Conservation (phyloP, 2,113 vertebrate species). For the Dendrocopos noguchii region DNA sequence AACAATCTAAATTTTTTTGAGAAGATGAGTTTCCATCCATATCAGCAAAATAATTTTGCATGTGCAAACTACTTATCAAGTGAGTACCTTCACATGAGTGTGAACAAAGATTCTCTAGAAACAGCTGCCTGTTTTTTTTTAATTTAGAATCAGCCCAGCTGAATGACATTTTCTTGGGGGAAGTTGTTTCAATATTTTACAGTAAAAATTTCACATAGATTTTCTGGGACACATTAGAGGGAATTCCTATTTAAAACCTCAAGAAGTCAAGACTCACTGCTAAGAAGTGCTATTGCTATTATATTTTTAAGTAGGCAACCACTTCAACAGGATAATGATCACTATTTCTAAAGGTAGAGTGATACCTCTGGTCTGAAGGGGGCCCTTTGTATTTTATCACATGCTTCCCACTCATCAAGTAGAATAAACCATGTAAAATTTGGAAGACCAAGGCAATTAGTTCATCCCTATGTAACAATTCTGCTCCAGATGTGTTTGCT, state of each 20-base stretch:
- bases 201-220: constrained; percentile 27
- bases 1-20: not conserved
- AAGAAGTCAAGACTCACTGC: not conserved
- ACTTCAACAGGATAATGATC: not conserved
- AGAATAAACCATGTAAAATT: not conserved
- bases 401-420: not conserved
- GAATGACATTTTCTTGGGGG: not conserved
- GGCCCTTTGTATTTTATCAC: not conserved
- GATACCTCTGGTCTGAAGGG: not conserved
- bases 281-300: not conserved
- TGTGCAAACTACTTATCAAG: not conserved
- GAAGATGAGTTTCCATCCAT: not conserved
- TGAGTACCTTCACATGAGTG: rapidly evolving
- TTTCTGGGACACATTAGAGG: not conserved
- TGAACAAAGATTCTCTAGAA: not conserved
- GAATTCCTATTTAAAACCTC: not conserved
- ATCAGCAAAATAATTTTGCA: not conserved
- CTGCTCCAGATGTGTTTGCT: not conserved
- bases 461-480: not conserved
- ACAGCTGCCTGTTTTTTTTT: not conserved
- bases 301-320: not conserved
- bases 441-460: not conserved
- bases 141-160: not conserved
- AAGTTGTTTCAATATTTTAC: not conserved
- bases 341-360: not conserved